Percentiles rank a stretch among this genome's conserved stretches.
These are phyloP conservation scores for Suillia variegata DNA, from an alignment of 2,888 invertebrate genomes.

Conservation along the genomic window DNA sequence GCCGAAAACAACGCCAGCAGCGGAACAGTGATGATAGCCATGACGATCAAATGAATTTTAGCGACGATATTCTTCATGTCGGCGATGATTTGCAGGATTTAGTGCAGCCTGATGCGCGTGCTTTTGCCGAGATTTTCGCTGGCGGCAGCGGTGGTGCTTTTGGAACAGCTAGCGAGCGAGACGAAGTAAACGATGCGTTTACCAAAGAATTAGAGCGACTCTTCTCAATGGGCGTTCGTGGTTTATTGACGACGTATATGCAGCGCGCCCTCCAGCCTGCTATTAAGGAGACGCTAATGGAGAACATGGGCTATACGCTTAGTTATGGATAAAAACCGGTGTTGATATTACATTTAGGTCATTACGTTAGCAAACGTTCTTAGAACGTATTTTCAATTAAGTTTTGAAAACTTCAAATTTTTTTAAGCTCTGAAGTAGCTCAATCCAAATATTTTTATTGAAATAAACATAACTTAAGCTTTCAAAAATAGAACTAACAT, in stretches of 20 bases:
- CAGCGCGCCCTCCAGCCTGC: constrained; percentile 83
- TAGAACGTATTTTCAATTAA: constrained; percentile 7
- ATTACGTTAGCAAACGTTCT: neutral
- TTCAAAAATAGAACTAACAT: no score
- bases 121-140: constrained; percentile 53
- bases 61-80: constrained; percentile 51
- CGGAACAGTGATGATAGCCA: constrained; percentile 9
- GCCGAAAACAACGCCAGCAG: neutral
- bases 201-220: constrained; percentile 84
- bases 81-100: constrained; percentile 50
- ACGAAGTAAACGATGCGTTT: constrained; percentile 69
- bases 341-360: neutral
- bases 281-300: constrained; percentile 84
- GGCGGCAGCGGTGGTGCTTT: constrained; percentile 25
- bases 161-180: constrained; percentile 43
- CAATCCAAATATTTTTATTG: no score
- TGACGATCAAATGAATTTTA: constrained; percentile 47
- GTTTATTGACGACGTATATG: constrained; percentile 80
- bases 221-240: constrained; percentile 81
- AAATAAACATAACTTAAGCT: no score
- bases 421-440: no score
- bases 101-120: constrained; percentile 55
- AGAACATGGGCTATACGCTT: constrained; percentile 85
- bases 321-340: constrained; percentile 74
- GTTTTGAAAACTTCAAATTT: constrained; percentile 5